Base-by-base conservation (phyloP, 2,888 invertebrate genomes). In the Cryptus viduatorius region DNA sequence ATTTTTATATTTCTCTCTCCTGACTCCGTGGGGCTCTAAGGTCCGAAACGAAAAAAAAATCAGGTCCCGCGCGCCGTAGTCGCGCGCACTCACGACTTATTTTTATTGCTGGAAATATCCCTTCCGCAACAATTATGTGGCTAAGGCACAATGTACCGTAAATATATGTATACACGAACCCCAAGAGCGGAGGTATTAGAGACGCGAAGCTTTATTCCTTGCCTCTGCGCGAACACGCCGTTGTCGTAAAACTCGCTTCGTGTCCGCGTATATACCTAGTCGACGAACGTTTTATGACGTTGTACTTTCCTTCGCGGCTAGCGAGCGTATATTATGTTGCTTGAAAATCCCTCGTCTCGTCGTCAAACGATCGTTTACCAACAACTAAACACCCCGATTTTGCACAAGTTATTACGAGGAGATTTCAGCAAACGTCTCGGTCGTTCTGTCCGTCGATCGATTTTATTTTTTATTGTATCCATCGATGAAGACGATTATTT, bases 271-370 rank as follows among this genome's bases (percentile, higher is more conserved):
- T 73, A 59, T 73, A 61, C 46, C 61, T 16, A 78, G 48, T 12
- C 78, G 78, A 69, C 68, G 42, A 75, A n/a, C 73, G 68, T 83
- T 83, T 83, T 79, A 83, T 31, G 82, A 68, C 73, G 19, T 44
- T 72, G 78, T 82, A 67, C 46, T 75, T 75, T 65, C 44, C 83
- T 48, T 64, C 61, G 68, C 42, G 59, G 48, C 42, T 16, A 10
- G 64, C 48, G 53, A 53, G 46, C 46, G 72, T 78, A 71, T 73
- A 67, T 65, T 44, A 44, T 19, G 68, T 61, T 50, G 68, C 31
- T 46, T 65, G 61, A 79, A 75, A 19, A 53, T n/a, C 68, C 29
- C 42, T 71, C 42, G 37, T 42, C 69, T 73, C 37, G 79, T 69
- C 53, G 79, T 75, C 67, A 69, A 79, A 69, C n/a, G 61, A 61